Evolutionary conservation across 2,888 invertebrate genomes (phyloP).

Genomic region (Mermis nigrescens): DNA sequence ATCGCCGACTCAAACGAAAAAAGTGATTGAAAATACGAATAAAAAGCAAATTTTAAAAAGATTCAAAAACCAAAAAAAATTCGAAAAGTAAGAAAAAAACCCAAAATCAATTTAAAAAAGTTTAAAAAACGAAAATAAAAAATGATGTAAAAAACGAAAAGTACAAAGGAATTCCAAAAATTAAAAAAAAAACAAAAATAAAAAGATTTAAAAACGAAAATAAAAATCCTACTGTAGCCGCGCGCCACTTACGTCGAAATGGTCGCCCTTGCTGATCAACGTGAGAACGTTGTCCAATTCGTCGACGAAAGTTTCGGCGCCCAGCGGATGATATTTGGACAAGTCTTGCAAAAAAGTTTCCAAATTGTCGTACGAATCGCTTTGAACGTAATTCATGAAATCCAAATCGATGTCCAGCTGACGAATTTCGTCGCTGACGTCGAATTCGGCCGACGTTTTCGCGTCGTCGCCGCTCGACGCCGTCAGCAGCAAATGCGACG

Average conservation of each 20-base stretch:
- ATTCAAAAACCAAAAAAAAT: too few species aligned
- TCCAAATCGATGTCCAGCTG: slow-evolving; percentile 21
- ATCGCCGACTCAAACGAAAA: too few species aligned
- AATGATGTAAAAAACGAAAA: too few species aligned
- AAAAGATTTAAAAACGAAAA: too few species aligned
- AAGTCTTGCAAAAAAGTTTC: slow-evolving; percentile 26
- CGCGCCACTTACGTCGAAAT: background rate
- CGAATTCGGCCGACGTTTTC: slow-evolving; percentile 13
- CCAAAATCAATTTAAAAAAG: too few species aligned
- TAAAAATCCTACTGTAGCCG: too few species aligned
- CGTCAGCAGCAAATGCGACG: slow-evolving; percentile 16
- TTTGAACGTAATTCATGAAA: slow-evolving; percentile 27
- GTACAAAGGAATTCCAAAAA: too few species aligned
- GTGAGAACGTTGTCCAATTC: slow-evolving; percentile 10
- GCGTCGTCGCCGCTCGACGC: slow-evolving; percentile 5
- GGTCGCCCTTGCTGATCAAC: slow-evolving; percentile 5
- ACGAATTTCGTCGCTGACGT: slow-evolving; percentile 23
- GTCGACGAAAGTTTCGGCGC: background rate
- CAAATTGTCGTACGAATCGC: slow-evolving; percentile 29
- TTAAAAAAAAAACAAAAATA: too few species aligned
- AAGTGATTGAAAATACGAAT: too few species aligned
- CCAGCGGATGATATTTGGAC: slow-evolving; percentile 5
- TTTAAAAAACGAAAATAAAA: too few species aligned
- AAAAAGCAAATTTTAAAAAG: too few species aligned
- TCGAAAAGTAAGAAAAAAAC: too few species aligned